phyloP scores from a whole-genome alignment of 64 coral and sea anemone species.

The Pocillopora verrucosa region DNA sequence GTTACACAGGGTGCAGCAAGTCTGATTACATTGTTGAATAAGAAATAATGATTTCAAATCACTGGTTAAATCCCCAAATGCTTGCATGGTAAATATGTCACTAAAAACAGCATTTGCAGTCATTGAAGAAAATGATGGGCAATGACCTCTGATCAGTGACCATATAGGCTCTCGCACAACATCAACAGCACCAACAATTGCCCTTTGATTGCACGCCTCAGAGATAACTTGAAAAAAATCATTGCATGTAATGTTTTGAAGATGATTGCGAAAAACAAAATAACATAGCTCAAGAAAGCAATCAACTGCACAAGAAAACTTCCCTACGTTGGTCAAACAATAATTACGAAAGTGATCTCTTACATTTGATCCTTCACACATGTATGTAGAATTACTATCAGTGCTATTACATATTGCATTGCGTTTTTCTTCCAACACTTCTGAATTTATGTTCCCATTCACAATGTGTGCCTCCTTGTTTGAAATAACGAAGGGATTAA shows the following conservation, averaged over 20 bases:
- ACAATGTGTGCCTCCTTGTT: slow-evolving; percentile 45
- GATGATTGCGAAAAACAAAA: slow-evolving; percentile 18
- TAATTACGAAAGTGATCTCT: slow-evolving; percentile 21
- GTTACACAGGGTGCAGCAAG: slow-evolving; percentile 38
- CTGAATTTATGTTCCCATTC: slow-evolving; percentile 32
- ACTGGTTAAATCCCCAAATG: slow-evolving; percentile 8
- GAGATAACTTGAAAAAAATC: neutral
- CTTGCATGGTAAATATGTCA: slow-evolving; percentile 17
- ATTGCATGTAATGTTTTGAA: neutral
- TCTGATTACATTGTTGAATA: slow-evolving; percentile 8
- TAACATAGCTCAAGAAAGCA: slow-evolving; percentile 18
- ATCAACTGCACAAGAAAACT: slow-evolving; percentile 33
- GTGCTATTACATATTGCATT: too few species aligned
- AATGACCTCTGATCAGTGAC: neutral
- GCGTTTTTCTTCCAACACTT: too few species aligned
- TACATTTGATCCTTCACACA: neutral
- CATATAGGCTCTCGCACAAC: slow-evolving; percentile 7
- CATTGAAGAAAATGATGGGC: slow-evolving; percentile 15
- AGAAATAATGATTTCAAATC: slow-evolving; percentile 14
- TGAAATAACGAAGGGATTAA: slow-evolving; percentile 38
- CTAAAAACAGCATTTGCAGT: slow-evolving; percentile 1
- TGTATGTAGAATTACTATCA: too few species aligned
- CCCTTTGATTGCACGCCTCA: too few species aligned
- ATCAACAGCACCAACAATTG: slow-evolving; percentile 14
- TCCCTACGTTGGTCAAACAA: neutral